Conservation (phyloP, 2,113 vertebrate species). For the Hydropotes inermis region DNA sequence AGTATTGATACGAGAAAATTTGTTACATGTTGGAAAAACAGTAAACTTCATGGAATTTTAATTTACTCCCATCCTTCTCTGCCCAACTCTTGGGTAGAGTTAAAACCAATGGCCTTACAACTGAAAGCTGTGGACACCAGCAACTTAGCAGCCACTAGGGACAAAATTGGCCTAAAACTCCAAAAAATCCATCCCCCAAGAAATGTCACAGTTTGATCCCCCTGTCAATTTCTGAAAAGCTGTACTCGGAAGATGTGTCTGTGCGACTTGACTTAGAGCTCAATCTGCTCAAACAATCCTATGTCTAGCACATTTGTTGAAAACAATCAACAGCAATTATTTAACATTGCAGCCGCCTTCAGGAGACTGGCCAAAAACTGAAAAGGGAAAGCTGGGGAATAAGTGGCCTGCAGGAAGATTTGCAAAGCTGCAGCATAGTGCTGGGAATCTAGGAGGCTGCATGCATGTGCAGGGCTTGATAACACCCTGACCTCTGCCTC, state of each 20-base stretch:
- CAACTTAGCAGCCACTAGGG: neutral
- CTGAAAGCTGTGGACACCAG: neutral
- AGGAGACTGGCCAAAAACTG: too few species aligned
- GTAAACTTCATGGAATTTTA: neutral
- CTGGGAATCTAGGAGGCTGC: neutral
- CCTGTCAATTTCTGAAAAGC: accelerated
- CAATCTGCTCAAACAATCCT: neutral
- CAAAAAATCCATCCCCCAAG: accelerated
- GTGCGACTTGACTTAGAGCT: neutral
- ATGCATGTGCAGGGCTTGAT: accelerated
- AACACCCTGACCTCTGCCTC: neutral
- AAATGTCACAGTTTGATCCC: accelerated
- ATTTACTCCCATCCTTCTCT: neutral
- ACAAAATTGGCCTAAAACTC: too few species aligned
- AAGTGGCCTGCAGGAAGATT: accelerated
- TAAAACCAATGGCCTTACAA: neutral
- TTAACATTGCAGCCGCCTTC: neutral
- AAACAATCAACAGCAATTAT: too few species aligned
- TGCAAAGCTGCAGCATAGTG: accelerated
- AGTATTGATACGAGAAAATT: neutral
- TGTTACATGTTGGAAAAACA: neutral
- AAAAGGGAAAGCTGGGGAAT: accelerated
- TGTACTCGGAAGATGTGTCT: neutral
- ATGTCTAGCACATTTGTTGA: neutral
- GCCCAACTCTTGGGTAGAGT: accelerated